These are phyloP conservation scores for Lagopus leucura DNA, from an alignment of 2,113 vertebrate species.

Conservation along the genomic window DNA sequence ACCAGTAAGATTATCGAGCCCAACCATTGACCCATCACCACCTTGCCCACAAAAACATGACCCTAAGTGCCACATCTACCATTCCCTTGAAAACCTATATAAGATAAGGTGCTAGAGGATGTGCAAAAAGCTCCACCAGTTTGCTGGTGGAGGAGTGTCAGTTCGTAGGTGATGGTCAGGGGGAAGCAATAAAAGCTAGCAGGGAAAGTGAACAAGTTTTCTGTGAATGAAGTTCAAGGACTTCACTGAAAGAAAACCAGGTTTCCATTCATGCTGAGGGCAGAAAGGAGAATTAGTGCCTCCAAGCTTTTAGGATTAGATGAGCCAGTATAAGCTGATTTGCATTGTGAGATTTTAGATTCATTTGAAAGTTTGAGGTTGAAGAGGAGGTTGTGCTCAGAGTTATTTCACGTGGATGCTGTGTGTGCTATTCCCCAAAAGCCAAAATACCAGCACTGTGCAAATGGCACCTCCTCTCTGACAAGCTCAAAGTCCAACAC, in stretches of 20 bases:
- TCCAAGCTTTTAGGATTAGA: neutral
- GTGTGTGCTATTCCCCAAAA: neutral
- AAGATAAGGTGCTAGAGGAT: too few species aligned
- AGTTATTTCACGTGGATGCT: neutral
- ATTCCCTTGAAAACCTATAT: too few species aligned
- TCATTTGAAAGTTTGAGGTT: neutral
- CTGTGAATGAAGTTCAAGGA: neutral
- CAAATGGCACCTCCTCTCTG: neutral
- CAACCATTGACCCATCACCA: too few species aligned
- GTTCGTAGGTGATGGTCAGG: neutral
- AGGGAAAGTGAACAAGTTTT: neutral
- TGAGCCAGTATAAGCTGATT: neutral
- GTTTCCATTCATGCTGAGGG: neutral
- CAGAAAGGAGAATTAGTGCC: too few species aligned
- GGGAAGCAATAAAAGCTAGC: neutral
- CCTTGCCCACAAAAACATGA: too few species aligned
- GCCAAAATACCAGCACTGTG: neutral
- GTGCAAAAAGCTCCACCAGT: neutral
- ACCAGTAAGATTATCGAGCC: too few species aligned
- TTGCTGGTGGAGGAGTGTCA: neutral
- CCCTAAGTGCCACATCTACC: too few species aligned
- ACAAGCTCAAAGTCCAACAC: neutral
- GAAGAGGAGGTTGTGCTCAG: neutral
- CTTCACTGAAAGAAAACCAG: neutral
- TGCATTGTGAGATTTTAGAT: neutral